Evolutionary conservation across 2,113 vertebrate genomes (phyloP), one percentile per base, ranked within the genome.

Genomic region (Forbesichthys agassizii): DNA sequence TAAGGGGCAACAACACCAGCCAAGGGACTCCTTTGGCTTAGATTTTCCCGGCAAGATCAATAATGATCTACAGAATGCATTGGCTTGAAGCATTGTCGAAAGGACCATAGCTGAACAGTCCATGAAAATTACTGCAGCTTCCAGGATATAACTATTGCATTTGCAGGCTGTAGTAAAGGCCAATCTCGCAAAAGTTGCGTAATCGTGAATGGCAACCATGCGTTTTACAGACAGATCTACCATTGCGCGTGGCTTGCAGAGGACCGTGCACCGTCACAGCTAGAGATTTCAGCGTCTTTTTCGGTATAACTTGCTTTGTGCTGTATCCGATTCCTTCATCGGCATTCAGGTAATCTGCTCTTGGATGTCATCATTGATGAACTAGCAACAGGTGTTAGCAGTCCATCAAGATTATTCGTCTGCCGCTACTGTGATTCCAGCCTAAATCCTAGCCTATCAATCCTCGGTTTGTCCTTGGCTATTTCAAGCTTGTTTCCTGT

Each of bases 61-160:
- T 8, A 3, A 60, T 9, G 13, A 20, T 66, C 68, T 73, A 65
- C 88, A 58, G 18, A 72, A 64, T 3, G 1, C 0, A 0, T 88
- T 90, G 36, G 86, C 51, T 62, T 60, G 73, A 64, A 87, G 61
- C 81, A 84, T 33, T 46, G 68, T 7, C 0, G 78, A 72, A 1
- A 89, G 80, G 61, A 72, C 82, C 36, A 66, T 9, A 2, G 60
- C 64, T 4, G 82, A 33, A 14, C 51, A 33, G 11, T 71, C 64
- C 27, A 61, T 84, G 55, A 86, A 33, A 48, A 55, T 54, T 0
- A 86, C 76, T 0, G 82, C 74, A 8, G 55, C 11, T 42, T 66
- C 71, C 70, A 86, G 79, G 1, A 88, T 10, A 54, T 74, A 52
- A 65, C 82, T 81, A 42, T 33, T 83, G 68, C 78, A 81, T 14